Base-by-base conservation (phyloP, 2,797 vertebrate species). In the Pseudotriccus pelzelni region DNA sequence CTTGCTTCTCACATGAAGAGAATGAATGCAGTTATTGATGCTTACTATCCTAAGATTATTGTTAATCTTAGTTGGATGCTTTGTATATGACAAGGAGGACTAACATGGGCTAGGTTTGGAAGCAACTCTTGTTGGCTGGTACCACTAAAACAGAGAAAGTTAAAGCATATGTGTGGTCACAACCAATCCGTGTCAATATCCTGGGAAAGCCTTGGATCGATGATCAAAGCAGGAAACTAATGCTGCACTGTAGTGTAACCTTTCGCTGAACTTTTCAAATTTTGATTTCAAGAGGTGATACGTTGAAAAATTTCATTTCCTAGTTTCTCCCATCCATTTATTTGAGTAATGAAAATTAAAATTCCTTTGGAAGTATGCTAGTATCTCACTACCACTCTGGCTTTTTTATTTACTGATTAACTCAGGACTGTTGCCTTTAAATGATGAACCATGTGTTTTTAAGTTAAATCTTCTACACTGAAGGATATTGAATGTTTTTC, bases 181-280 rank as follows among this genome's bases (percentile, higher is more conserved):
- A 98, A 97, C 97, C 98, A 98, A 97, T 99, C 97, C 97, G 97
- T 98, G 97, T 98, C 98, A 98, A 91, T 89, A 94, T 94, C 88
- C 97, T 93, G 94, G 97, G 98, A 98, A 98, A 98, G 97, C 97
- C 97, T 98, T 93, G 93, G 97, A 95, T 98, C 66, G 39, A 93
- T 98, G 98, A 99, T 99, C 98, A 99, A 99, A 99, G 98, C 94
- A 70, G 67, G 50, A 70, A 93, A 87, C 96, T 98, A 98, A 94
- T 98, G 97, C 97, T 98, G 95, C 97, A 95, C 97, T 97, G 88
- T 97, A 91, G 93, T 96, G 89, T 98, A 98, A 98, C 98, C 98
- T 98, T 97, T 97, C 93, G 91, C 96, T 99, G 98, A 99, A 98
- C 98, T 97, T 97, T 69, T 95, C 60, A 94, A 15, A 76, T 93